Conservation (phyloP, 64 coral and sea anemone genomes). For the Platygyra sinensis region DNA sequence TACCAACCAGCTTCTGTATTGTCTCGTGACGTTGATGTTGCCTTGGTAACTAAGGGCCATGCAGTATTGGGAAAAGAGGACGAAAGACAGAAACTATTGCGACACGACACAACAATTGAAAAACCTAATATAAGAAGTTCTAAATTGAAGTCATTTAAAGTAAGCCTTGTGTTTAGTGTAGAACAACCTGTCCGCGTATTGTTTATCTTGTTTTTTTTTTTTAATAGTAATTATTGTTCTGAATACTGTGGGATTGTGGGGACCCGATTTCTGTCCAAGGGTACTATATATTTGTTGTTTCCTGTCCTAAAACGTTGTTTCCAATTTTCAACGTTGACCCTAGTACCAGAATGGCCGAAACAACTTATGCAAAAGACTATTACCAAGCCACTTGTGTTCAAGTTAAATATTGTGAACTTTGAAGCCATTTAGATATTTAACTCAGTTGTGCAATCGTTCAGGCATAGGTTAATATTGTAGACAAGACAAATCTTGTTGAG, state of each 20-base stretch:
- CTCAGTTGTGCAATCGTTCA: background rate
- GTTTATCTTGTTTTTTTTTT: background rate
- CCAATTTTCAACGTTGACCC: background rate
- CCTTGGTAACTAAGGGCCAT: background rate
- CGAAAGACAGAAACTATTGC: background rate
- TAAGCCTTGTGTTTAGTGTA: background rate
- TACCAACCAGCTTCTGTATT: conserved; percentile 44
- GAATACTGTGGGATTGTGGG: background rate
- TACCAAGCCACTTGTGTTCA: background rate
- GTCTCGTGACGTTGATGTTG: conserved; percentile 27
- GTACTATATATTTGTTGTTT: background rate
- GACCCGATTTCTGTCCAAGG: background rate
- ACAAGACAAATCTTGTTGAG: too few relatives aligned
- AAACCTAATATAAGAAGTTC: background rate
- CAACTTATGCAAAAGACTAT: background rate
- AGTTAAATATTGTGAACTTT: conserved; percentile 30
- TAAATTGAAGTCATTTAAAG: background rate
- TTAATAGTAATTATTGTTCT: background rate
- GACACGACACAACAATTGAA: background rate
- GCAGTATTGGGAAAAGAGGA: background rate
- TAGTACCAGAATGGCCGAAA: background rate
- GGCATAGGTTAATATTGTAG: background rate
- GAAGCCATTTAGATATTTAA: background rate
- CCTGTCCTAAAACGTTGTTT: background rate
- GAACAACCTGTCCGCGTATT: background rate